phyloP scores from a whole-genome alignment of 2,797 vertebrate genomes.

The Tapirus indicus region DNA sequence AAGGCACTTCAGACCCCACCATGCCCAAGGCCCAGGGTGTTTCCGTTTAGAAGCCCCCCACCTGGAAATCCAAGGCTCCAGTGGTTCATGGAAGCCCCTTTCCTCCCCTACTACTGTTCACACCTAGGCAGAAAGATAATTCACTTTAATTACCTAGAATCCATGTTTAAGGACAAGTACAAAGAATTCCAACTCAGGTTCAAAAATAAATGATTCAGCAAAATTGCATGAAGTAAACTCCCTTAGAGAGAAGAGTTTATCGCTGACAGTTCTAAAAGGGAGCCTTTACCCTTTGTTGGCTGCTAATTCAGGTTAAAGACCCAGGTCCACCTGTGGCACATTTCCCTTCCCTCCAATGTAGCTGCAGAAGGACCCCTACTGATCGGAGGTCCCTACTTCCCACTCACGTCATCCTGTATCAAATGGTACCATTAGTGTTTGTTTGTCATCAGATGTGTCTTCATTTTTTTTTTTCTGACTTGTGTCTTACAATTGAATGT shows the following conservation, averaged over 20 bases:
- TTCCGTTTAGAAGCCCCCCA: background rate
- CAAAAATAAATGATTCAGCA: slow-evolving; percentile 31
- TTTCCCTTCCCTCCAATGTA: fast-evolving
- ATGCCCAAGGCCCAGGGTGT: background rate
- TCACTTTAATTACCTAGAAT: background rate
- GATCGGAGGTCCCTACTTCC: fast-evolving
- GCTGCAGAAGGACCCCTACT: background rate
- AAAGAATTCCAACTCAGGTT: slow-evolving; percentile 19
- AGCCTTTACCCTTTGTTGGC: background rate
- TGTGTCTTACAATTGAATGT: background rate
- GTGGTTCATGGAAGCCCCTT: background rate
- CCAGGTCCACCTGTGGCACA: fast-evolving
- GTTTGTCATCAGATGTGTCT: background rate
- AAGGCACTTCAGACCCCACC: background rate
- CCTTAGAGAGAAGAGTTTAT: background rate
- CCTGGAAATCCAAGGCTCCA: background rate
- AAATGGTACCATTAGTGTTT: background rate
- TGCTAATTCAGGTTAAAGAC: background rate
- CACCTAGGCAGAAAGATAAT: background rate
- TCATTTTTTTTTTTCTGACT: background rate
- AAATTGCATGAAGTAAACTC: background rate
- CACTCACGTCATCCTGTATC: background rate
- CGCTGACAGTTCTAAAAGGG: background rate
- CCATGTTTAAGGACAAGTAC: slow-evolving; percentile 35
- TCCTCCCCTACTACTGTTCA: background rate